Evolutionary conservation across 2,113 vertebrate species (phyloP), one percentile per base, ranked within the genome.

Genomic region (Dendropsophus ebraccatus): DNA sequence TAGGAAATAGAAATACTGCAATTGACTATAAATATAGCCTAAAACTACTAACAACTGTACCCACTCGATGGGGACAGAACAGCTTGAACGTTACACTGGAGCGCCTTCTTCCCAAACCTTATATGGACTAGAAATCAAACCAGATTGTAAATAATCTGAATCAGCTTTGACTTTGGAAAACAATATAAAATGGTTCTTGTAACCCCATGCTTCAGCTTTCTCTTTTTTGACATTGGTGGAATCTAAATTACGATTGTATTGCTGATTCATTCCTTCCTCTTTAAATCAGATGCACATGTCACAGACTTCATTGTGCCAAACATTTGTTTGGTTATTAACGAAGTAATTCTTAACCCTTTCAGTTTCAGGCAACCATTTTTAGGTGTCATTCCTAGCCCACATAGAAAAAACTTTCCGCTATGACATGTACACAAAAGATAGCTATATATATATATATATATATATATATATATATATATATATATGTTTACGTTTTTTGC

Each of bases 111-210:
- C 19, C 52, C 50, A 3, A 19, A 23, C 82, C 82, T 74, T 84
- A 74, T 84, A 84, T 47, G 82, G 82, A 45, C 28, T 41, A 30
- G 5, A 28, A 83, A 74, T 62, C 82, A 5, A 41, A 54, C 23
- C 23, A 45, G 54, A 54, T 74, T 75, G 70, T 45, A 74, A 74
- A 74, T 83, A 83, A 83, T 54, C 60, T 58, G 70, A 84, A 75
- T 84, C 70, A 75, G 69, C 69, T 84, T 45, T 37, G 50, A 41
- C 70, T 70, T 70, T 19, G 58, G 80, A 50, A 70, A 82, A 82
- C 80, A 84, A 74, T 45, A 84, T 17, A 58, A 84, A 74, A 75
- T 47, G 30, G 41, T 75, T 75, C 16, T 37, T 47, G 2, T 72
- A n/a, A 83, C 50, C 69, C 50, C 32, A 30, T 11, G 13, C 50